Conservation (phyloP, 2,888 invertebrate species). For the Cosmorhoe ocellata region DNA sequence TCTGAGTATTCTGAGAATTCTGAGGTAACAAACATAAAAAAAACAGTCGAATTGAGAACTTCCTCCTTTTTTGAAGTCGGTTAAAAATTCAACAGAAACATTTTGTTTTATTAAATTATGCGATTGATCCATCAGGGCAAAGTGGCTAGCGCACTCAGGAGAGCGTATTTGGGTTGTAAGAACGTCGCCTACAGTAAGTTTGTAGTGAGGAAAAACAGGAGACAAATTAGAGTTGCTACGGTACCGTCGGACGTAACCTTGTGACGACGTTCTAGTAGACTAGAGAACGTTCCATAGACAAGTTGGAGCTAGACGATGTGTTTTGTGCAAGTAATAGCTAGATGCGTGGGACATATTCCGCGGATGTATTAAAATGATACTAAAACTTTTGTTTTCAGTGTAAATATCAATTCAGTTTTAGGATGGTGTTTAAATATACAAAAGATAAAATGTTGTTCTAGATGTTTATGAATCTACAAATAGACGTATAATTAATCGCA, state of each 20-base stretch:
- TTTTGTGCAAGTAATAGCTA: constrained; percentile 31
- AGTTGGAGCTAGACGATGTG: constrained; percentile 30
- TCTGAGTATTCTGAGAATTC: no score
- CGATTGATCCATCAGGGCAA: constrained; percentile 71
- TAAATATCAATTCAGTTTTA: constrained; percentile 15
- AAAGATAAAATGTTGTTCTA: constrained; percentile 14
- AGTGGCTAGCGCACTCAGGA: constrained; percentile 79
- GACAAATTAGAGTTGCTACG: constrained; percentile 42
- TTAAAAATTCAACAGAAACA: no score
- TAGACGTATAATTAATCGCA: constrained; percentile 22
- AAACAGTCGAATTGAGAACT: no score
- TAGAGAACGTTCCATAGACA: constrained; percentile 39
- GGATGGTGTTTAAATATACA: constrained; percentile 16
- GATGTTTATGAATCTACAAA: constrained; percentile 19
- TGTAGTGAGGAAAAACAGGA: constrained; percentile 50
- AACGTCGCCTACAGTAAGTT: constrained; percentile 82
- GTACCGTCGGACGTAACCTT: constrained; percentile 22
- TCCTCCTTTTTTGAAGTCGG: no score
- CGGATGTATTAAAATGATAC: constrained; percentile 10
- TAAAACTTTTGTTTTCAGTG: constrained; percentile 15
- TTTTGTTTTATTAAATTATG: constrained; percentile 10
- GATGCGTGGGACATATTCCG: constrained; percentile 17
- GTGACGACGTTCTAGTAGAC: constrained; percentile 32
- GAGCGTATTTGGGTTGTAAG: constrained; percentile 82
- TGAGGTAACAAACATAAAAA: no score